Conservation (phyloP, 1,140 invertebrate species). For the Drosophila lacertosa region DNA sequence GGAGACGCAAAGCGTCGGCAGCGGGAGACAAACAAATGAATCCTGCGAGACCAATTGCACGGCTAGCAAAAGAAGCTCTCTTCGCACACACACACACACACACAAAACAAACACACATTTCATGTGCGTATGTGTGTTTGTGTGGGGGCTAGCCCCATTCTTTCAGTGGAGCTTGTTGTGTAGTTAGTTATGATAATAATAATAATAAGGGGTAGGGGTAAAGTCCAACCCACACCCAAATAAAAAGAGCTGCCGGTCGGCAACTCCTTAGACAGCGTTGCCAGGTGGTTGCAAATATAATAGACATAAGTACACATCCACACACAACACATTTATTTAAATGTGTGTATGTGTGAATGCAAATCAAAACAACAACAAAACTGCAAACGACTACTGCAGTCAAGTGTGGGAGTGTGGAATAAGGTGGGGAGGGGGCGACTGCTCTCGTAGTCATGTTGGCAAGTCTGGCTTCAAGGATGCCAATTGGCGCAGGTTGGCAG, state of each 20-base stretch:
- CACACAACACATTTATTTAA: slow-evolving; percentile 4
- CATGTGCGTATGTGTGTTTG: neutral
- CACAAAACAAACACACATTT: slow-evolving; percentile 2
- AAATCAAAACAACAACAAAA: slow-evolving; percentile 52
- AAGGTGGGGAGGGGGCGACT: slow-evolving; percentile 1
- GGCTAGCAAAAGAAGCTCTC: slow-evolving; percentile 43
- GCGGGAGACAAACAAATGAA: slow-evolving; percentile 75
- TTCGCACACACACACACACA: slow-evolving; percentile 13
- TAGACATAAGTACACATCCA: slow-evolving; percentile 2
- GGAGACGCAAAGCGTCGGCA: slow-evolving; percentile 7
- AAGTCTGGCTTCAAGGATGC: slow-evolving; percentile 58
- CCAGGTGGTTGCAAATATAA: slow-evolving; percentile 43
- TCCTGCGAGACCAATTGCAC: slow-evolving; percentile 82
- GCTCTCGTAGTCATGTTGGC: slow-evolving; percentile 39
- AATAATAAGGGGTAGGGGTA: slow-evolving; percentile 53
- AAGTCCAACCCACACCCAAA: neutral
- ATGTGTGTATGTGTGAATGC: slow-evolving; percentile 24
- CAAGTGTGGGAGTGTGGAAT: neutral
- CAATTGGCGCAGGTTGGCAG: slow-evolving; percentile 64
- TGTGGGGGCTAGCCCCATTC: slow-evolving; percentile 13
- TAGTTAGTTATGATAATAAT: slow-evolving; percentile 79
- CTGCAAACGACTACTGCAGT: slow-evolving; percentile 18
- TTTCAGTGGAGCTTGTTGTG: neutral
- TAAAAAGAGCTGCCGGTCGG: slow-evolving; percentile 7
- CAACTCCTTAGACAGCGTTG: slow-evolving; percentile 39